Percentiles rank a stretch among this genome's conserved stretches.
Evolutionary conservation across 2,113 vertebrate genomes (phyloP).

Genomic region (Halichoerus grypus): DNA sequence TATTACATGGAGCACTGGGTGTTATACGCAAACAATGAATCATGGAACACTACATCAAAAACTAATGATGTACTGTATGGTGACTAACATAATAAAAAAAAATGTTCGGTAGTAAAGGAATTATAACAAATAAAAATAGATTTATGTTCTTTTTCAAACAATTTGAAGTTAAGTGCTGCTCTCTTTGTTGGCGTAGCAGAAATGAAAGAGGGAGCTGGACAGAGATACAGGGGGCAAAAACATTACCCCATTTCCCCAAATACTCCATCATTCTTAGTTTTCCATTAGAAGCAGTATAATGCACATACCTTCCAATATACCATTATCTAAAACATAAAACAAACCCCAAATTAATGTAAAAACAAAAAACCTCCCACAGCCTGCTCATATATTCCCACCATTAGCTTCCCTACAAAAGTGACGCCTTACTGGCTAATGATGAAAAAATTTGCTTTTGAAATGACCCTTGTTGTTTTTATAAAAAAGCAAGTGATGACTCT

Average conservation of each 20-base stretch:
- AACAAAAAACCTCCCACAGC: not conserved
- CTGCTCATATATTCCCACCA: not conserved
- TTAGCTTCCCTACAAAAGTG: not conserved
- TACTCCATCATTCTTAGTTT: not conserved
- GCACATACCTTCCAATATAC: not conserved
- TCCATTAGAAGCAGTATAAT: not conserved
- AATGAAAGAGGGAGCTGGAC: not conserved
- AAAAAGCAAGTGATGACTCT: constrained; percentile 31
- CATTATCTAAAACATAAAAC: not conserved
- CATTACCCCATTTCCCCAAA: not conserved
- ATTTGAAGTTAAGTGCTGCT: not conserved
- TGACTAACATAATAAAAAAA: not conserved
- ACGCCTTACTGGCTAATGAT: not conserved
- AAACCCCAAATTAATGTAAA: constrained; percentile 15
- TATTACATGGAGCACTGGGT: no score
- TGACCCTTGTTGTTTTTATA: not conserved
- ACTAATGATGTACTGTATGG: no score
- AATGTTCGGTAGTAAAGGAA: not conserved
- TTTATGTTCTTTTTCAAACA: not conserved
- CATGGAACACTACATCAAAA: no score
- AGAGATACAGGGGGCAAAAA: not conserved
- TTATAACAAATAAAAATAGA: constrained; percentile 8
- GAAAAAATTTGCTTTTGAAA: constrained; percentile 17
- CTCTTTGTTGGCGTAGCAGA: not conserved
- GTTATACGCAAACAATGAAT: no score